Conservation (phyloP, 2,888 invertebrate genomes). For the Leptodirus hochenwartii region DNA sequence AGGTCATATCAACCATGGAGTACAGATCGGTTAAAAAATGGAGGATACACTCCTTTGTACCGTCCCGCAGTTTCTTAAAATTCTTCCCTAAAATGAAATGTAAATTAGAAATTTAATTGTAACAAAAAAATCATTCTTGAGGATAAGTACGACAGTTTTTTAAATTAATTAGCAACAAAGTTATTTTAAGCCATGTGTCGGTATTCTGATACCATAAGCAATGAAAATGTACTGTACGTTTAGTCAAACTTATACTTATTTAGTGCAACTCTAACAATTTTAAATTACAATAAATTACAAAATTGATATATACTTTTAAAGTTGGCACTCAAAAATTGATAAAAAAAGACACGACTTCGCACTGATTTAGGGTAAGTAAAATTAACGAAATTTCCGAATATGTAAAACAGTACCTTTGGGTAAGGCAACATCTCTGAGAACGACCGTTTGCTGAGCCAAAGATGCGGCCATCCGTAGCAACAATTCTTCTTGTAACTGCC, state of each 20-base stretch:
- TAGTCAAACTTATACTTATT: no score
- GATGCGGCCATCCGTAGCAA: slow-evolving; percentile 45
- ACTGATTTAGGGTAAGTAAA: neutral
- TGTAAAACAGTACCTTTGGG: slow-evolving; percentile 24
- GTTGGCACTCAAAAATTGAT: no score
- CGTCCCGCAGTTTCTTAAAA: slow-evolving; percentile 35
- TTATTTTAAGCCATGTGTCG: no score
- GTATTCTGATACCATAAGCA: no score
- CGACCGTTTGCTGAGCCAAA: slow-evolving; percentile 44
- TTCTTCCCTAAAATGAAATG: slow-evolving; percentile 21
- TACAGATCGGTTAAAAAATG: slow-evolving; percentile 34
- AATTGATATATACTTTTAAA: no score
- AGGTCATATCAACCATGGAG: slow-evolving; percentile 31
- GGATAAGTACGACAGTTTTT: no score
- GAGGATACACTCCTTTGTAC: slow-evolving; percentile 33
- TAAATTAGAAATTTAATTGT: slow-evolving; percentile 5
- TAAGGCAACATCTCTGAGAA: slow-evolving; percentile 26
- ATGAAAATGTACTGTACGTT: no score
- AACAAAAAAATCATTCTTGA: slow-evolving; percentile 1
- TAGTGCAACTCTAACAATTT: no score
- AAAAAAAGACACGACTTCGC: no score
- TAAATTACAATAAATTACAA: no score
- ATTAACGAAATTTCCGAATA: neutral
- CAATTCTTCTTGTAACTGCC: slow-evolving; percentile 38
- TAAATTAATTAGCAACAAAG: no score